Conservation (phyloP, 2,113 vertebrate genomes). For the Corythornis cristatus region DNA sequence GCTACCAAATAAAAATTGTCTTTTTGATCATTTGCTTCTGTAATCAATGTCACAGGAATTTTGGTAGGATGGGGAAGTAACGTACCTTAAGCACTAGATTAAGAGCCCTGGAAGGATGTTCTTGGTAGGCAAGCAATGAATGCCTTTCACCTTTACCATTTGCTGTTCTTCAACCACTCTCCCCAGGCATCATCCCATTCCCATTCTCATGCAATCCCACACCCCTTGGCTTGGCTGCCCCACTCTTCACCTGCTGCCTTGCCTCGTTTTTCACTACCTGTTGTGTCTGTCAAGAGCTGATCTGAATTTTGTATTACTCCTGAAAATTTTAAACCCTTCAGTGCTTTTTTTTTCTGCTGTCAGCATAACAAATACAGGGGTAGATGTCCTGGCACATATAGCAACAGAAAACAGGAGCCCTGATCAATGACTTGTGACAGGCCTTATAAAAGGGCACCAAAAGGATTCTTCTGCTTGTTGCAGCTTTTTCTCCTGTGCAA, state of each 20-base stretch:
- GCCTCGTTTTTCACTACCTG: not conserved
- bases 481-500: not conserved
- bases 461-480: accelerated
- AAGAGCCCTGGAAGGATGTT: not conserved
- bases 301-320: not conserved
- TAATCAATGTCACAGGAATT: not conserved
- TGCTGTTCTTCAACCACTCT: not conserved
- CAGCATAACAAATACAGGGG: not conserved
- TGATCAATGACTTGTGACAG: not conserved
- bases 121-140: not conserved
- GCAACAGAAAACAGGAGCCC: not conserved
- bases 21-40: not conserved
- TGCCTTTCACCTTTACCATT: not conserved
- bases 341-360: not conserved
- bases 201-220: not conserved
- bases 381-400: not conserved
- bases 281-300: not conserved
- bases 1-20: not conserved
- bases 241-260: not conserved
- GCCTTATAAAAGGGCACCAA: not conserved
- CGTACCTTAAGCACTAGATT: not conserved
- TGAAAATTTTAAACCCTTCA: not conserved
- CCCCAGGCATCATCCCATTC: not conserved
- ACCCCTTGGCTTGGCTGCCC: not conserved
- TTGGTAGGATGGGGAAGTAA: not conserved